Base-by-base conservation (phyloP, 2,113 vertebrate genomes). In the Anolis carolinensis region DNA sequence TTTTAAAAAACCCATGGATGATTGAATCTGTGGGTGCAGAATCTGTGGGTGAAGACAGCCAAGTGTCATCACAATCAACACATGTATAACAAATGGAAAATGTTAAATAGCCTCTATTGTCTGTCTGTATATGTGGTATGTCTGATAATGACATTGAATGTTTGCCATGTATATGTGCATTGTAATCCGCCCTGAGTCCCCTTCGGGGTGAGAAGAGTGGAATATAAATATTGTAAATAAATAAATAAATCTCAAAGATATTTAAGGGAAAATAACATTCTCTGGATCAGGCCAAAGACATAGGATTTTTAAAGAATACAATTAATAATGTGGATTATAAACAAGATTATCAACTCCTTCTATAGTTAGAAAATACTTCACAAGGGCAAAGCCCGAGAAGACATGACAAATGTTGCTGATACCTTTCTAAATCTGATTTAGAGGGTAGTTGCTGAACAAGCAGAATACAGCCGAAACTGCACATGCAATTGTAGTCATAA, bases 331-430 rank as follows among this genome's bases (percentile, higher is more conserved):
- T 80, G 83, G 89, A 92, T 93, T 94, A 94, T 88, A 92, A 95
- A 92, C 73, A 95, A 94, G 90, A 91, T 89, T 90, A 86, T 87
- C 39, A 44, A 44, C 39, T 5, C 13, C 13, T 14, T 36, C 83
- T 90, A 82, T 77, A 85, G 72, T 90, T 91, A 79, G 75, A 88
- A 80, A 71, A 65, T 89, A 89, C 90, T 95, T 95, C 94, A 59
- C 90, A 92, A 93, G 93, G 88, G 90, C 90, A 94, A 96, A 95
- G 92, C 95, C 92, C 79, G 91, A 93, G 89, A 90, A 94, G 91
- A 93, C 92, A 96, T 97, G 95, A 97, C 96, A 96, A 97, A 97
- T 96, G 96, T 82, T 94, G 95, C 91, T 30, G 94, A 96, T 94
- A 96, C 95, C 92, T 96, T 94, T 96, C 93, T 93, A 93, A 96